Percentiles rank a stretch among this genome's conserved stretches.
Conservation (phyloP, 2,113 vertebrate species). For the Trachemys scripta region DNA sequence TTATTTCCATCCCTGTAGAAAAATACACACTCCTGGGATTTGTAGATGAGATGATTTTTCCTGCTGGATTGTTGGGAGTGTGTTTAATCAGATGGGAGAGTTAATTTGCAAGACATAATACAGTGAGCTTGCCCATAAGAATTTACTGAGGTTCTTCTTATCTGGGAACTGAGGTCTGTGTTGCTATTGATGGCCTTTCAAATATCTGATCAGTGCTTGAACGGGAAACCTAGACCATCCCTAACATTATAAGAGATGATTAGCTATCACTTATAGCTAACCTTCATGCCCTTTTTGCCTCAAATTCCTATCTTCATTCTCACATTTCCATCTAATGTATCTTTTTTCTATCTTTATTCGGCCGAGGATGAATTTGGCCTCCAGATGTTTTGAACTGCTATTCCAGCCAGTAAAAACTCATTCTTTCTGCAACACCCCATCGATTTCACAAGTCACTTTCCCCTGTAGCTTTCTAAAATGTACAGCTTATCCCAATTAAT, state of each 20-base stretch:
- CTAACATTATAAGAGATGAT: neutral
- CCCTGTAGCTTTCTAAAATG: neutral
- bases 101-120: neutral
- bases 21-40: neutral
- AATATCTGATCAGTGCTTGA: neutral
- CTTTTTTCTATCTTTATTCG: constrained; percentile 76
- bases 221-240: rapidly evolving
- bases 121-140: neutral
- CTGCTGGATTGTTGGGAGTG: neutral
- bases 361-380: constrained; percentile 47
- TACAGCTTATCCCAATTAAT: neutral
- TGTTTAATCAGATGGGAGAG: neutral
- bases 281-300: rapidly evolving
- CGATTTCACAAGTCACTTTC: constrained; percentile 4
- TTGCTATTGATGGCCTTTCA: neutral
- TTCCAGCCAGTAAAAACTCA: constrained; percentile 9
- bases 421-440: constrained; percentile 11
- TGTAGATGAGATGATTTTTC: neutral
- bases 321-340: constrained; percentile 45
- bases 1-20: neutral
- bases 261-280: neutral
- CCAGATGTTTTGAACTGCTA: constrained; percentile 1
- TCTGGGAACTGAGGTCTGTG: neutral
- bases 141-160: neutral
- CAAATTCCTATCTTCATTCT: constrained; percentile 10